Conservation (phyloP, 2,888 invertebrate genomes). For the Acleris holmiana region DNA sequence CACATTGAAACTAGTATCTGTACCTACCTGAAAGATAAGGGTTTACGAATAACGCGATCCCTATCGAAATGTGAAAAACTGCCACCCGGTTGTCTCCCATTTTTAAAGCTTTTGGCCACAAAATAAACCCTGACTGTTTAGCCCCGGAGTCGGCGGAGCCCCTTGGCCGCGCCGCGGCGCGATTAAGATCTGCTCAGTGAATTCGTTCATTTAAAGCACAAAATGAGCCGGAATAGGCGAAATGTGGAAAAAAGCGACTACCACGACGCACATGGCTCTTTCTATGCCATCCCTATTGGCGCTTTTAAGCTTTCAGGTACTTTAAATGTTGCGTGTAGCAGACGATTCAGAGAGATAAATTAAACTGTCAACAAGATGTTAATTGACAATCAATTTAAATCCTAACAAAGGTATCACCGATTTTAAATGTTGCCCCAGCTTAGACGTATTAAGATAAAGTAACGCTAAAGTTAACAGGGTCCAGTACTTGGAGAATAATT, state of each 20-base stretch:
- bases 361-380: constrained; percentile 8
- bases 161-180: constrained; percentile 68
- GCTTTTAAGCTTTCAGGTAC: constrained; percentile 28
- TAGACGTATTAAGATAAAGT: constrained; percentile 56
- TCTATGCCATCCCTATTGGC: constrained; percentile 22
- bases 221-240: constrained; percentile 62
- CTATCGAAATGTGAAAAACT: constrained; percentile 38
- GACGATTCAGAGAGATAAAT: constrained; percentile 4
- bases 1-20: too few relatives aligned
- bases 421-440: constrained; percentile 20
- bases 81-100: constrained; percentile 50
- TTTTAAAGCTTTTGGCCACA: constrained; percentile 66
- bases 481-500: constrained; percentile 76
- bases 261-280: constrained; percentile 36
- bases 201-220: constrained; percentile 71
- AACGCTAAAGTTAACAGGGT: constrained; percentile 74
- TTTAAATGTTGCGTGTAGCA: constrained; percentile 15
- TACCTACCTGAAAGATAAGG: constrained; percentile 14
- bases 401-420: constrained; percentile 8
- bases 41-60: constrained; percentile 18
- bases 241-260: constrained; percentile 48
- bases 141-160: constrained; percentile 67
- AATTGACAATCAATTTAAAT: constrained; percentile 21
- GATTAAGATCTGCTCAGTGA: constrained; percentile 72
- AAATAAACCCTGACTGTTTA: constrained; percentile 73